Evolutionary conservation across 92 coral and sea anemone species (phyloP), one percentile per base, ranked within the genome.

Genomic region (Montipora capitata): DNA sequence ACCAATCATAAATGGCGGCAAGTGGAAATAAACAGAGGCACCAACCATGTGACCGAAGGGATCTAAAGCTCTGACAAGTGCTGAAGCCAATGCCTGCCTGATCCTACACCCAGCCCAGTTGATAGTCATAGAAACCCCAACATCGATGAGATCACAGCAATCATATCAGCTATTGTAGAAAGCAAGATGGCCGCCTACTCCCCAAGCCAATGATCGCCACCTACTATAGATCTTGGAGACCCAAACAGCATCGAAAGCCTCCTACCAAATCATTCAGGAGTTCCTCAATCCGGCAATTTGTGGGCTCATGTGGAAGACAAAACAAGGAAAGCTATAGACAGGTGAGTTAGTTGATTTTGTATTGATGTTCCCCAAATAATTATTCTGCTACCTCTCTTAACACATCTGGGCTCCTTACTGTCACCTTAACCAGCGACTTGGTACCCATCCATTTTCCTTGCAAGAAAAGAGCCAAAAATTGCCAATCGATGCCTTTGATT

Each of bases 281-380:
- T 27, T 27, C 35, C 35, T 0, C 35, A 27, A 27, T 35, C 65
- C 4, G 66, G 79, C 0, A 63, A 74, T 42, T 7, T 74, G 35
- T 62, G 43, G 0, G 65, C 65, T 0, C 48, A 74, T 11, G 65
- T 74, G 9, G 79, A 74, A 5, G 65, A 13, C 8, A 74, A 74
- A 52, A 27, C 79, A 0, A 10, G 65, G 42, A 52, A 27, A 20
- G 45, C 65, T 0, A 74, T 74, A n/a, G 11, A 11, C 49, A 10
- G 79, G 66, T 74, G 66, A 52, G 45, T 52, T 49, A 16, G 79
- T 74, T 74, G 79, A 74, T 54, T 54, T 74, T 74, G 65, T 52
- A 4, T 74, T 63, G 65, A 65, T 74, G 3, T 35, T 74, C 5
- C 66, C 20, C 65, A 18, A 74, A 8, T 20, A 27, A 27, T 27